These are phyloP conservation scores for Anticlea derivata DNA, from an alignment of 2,888 invertebrate genomes.

Conservation along the genomic window DNA sequence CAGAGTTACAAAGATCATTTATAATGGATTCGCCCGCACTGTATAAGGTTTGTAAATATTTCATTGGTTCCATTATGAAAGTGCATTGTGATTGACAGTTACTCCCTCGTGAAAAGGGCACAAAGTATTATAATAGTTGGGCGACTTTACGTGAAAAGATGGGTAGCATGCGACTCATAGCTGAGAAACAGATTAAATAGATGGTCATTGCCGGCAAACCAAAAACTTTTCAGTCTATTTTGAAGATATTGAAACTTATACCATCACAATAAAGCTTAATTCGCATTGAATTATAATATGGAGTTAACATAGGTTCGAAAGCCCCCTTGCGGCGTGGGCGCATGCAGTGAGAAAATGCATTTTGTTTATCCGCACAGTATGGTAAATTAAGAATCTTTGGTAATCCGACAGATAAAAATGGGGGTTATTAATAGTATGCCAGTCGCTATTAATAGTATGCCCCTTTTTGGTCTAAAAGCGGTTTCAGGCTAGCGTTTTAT, in stretches of 20 bases:
- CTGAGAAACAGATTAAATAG: too few species aligned
- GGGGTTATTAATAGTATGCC: conserved; percentile 4
- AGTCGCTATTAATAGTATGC: neutral
- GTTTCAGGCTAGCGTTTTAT: too few species aligned
- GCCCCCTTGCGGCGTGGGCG: conserved; percentile 54
- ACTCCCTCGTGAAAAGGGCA: conserved; percentile 53
- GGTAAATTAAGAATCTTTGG: conserved; percentile 18
- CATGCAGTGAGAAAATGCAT: conserved; percentile 19
- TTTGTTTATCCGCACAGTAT: conserved; percentile 23
- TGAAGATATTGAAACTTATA: neutral
- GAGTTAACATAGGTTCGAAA: conserved; percentile 50
- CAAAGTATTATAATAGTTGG: conserved; percentile 33
- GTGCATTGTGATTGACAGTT: conserved; percentile 73
- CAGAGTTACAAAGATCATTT: conserved; percentile 60
- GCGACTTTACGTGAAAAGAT: too few species aligned
- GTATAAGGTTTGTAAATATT: conserved; percentile 80
- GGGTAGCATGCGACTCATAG: too few species aligned
- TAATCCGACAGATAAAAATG: conserved; percentile 23
- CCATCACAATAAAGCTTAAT: neutral
- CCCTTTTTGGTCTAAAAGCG: neutral
- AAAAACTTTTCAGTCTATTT: too few species aligned
- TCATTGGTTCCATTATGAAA: conserved; percentile 70
- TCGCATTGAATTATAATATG: neutral
- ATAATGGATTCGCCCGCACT: conserved; percentile 75
- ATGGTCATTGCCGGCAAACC: too few species aligned